phyloP scores from a whole-genome alignment of 2,797 vertebrate genomes.

The Graptemys geographica region DNA sequence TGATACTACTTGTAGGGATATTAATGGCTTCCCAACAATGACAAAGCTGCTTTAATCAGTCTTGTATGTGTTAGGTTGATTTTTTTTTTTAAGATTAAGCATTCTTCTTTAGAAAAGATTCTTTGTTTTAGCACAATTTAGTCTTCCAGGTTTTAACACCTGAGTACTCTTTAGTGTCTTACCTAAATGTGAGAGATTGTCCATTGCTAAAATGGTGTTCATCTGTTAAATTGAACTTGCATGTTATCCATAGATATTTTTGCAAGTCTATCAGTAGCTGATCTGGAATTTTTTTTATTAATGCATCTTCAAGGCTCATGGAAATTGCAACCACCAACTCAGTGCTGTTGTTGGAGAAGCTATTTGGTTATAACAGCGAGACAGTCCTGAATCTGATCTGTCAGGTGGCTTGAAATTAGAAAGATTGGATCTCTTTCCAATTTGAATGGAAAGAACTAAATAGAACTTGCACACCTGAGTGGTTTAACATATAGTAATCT shows the following conservation, averaged over 20 bases:
- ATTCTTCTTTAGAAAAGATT: not conserved
- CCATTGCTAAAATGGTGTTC: not conserved
- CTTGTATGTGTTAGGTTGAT: not conserved
- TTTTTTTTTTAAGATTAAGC: slow-evolving; percentile 2
- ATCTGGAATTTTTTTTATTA: not conserved
- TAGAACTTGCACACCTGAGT: accelerated
- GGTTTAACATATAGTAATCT: not conserved
- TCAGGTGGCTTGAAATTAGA: not conserved
- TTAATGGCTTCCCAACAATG: slow-evolving; percentile 24
- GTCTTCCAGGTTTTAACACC: not conserved
- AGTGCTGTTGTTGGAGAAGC: not conserved
- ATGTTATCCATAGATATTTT: not conserved
- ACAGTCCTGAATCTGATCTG: not conserved
- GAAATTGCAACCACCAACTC: not conserved
- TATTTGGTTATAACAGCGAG: not conserved
- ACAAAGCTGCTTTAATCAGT: not conserved
- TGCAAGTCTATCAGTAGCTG: not conserved
- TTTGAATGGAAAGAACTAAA: not conserved
- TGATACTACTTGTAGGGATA: slow-evolving; percentile 24
- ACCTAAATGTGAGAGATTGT: not conserved
- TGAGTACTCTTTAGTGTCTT: not conserved
- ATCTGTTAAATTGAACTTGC: not conserved
- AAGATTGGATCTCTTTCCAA: not conserved
- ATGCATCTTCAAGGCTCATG: not conserved
- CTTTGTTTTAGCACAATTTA: slow-evolving; percentile 33